Conservation (phyloP, 2,113 vertebrate species). For the Athene noctua region DNA sequence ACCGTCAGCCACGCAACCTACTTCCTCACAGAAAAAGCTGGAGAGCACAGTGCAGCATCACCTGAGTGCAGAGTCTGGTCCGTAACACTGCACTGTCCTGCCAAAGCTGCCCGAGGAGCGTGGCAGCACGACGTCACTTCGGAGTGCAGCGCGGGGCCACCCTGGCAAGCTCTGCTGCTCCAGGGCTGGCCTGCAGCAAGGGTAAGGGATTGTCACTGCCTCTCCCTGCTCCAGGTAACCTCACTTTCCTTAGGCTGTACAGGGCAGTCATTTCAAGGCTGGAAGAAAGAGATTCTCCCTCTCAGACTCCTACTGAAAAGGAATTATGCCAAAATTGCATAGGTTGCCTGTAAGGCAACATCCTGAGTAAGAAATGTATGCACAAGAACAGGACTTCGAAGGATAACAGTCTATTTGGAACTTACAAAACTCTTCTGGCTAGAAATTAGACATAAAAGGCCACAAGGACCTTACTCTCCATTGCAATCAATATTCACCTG, state of each 20-base stretch:
- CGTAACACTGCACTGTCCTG: background rate
- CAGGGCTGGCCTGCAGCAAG: background rate
- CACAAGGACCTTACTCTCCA: background rate
- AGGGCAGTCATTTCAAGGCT: background rate
- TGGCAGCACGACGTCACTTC: fast-evolving
- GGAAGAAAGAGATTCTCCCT: background rate
- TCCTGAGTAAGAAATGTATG: background rate
- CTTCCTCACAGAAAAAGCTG: background rate
- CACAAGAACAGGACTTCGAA: background rate
- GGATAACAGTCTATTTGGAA: background rate
- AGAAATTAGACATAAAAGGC: background rate
- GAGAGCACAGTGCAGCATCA: background rate
- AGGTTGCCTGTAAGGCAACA: background rate
- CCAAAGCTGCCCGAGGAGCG: background rate
- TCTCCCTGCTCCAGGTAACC: background rate
- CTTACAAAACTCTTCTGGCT: background rate
- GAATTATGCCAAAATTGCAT: background rate
- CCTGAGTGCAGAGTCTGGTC: background rate
- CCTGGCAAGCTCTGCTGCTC: background rate
- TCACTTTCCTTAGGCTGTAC: background rate
- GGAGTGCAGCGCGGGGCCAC: background rate
- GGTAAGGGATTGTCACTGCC: background rate
- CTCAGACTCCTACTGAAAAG: background rate
- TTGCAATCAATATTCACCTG: background rate
- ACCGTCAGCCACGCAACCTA: background rate